These are phyloP conservation scores for Leptoteleia sp. DNA, from an alignment of 1,140 invertebrate species.

Conservation along the genomic window DNA sequence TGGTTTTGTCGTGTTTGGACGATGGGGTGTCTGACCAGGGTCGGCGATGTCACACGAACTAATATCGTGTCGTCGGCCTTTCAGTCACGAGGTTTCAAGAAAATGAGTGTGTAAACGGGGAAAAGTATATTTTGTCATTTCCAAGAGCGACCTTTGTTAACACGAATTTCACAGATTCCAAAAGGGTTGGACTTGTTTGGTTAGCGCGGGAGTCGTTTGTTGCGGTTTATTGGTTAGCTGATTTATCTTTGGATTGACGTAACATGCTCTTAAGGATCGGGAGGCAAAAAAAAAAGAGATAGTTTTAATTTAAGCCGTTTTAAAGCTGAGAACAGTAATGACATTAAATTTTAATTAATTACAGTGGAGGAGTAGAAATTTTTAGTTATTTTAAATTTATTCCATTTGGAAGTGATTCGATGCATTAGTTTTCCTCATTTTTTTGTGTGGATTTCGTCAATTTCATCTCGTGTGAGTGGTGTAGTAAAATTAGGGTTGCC, in stretches of 20 bases:
- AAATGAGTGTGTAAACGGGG: constrained; percentile 49
- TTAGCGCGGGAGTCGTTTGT: constrained; percentile 26
- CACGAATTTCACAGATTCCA: constrained; percentile 23
- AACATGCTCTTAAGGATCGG: constrained; percentile 9
- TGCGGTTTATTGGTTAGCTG: constrained; percentile 35
- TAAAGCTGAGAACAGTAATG: too few species aligned
- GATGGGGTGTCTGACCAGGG: constrained; percentile 61
- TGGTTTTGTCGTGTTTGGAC: constrained; percentile 79
- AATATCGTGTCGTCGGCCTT: constrained; percentile 29
- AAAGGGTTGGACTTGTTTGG: constrained; percentile 49
- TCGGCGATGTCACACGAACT: constrained; percentile 46
- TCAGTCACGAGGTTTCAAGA: constrained; percentile 10
- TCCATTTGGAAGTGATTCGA: too few species aligned
- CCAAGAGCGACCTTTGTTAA: constrained; percentile 32
- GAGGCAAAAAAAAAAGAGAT: too few species aligned
- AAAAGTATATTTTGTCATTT: constrained; percentile 53
- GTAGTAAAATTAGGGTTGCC: too few species aligned
- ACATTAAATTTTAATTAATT: too few species aligned
- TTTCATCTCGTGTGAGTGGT: too few species aligned
- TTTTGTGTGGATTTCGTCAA: too few species aligned
- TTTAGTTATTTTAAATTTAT: too few species aligned
- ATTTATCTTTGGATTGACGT: constrained; percentile 24
- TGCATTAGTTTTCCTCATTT: too few species aligned
- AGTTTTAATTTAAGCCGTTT: too few species aligned
- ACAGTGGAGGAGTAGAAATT: too few species aligned